Evolutionary conservation across 2,888 invertebrate genomes (phyloP), one percentile per base, ranked within the genome.

Genomic region (Cryptophagus acutangulus): DNA sequence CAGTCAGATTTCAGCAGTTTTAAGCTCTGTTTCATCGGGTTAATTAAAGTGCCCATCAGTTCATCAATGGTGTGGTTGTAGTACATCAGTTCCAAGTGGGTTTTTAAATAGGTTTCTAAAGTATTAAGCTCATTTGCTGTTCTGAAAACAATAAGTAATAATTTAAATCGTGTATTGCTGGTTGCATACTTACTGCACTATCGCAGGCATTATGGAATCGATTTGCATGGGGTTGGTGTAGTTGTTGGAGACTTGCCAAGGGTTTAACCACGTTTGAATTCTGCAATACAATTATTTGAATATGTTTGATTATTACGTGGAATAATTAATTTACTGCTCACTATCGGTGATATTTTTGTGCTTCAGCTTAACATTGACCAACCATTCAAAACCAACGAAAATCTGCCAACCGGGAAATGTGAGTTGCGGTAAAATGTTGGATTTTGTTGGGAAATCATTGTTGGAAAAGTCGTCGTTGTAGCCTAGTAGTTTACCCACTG

Each of bases 261-360:
- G 73, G 60, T 83, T 84, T 65, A 84, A 66, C 83, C 83, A 84
- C 0, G 82, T 79, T 20, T 73, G 67, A 34, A 83, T 73, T 53
- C 84, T 84, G 59, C 15, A 65, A 67, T 28, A n/a, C n/a, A n/a
- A n/a, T n/a, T n/a, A n/a, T n/a, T n/a, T n/a, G n/a, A n/a, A n/a
- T n/a, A n/a, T n/a, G n/a, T n/a, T n/a, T n/a, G n/a, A n/a, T n/a
- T n/a, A n/a, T n/a, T n/a, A 30, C 9, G 10, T 10, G 9, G n/a
- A n/a, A n/a, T n/a, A n/a, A 14, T 30, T 16, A 2, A 69, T 74
- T 71, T 61, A 77, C 77, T 76, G 76, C 51, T 77, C 77, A 49
- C 75, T 75, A 36, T 72, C 70, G 8, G 72, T 60, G 28, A 75
- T 65, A 45, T 67, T 70, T 41, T 71, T 69, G 54, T 70, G 75